A percentile compares a stretch with the other conserved stretches of the same genome.
phyloP scores from a whole-genome alignment of 2,888 invertebrate genomes.

The Thecophora atra region DNA sequence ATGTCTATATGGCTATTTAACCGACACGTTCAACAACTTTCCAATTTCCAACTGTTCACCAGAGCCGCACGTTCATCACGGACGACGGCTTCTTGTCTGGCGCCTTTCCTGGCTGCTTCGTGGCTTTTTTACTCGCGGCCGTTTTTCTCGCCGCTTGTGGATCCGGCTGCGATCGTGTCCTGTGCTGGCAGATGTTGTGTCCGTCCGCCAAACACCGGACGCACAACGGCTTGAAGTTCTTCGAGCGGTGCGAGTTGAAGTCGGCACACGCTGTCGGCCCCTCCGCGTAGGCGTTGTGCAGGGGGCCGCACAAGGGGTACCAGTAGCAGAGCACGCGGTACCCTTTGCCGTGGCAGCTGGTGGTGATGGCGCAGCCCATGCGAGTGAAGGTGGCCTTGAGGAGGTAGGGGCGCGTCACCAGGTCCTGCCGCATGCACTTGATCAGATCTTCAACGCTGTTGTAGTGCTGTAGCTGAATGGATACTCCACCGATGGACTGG shows the following conservation, averaged over 20 bases:
- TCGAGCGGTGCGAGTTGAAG: background rate
- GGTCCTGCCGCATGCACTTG: background rate
- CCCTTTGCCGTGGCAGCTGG: background rate
- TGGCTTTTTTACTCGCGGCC: no score
- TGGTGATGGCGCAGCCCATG: slow-evolving; percentile 16
- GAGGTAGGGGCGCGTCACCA: slow-evolving; percentile 17
- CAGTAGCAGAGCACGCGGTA: slow-evolving; percentile 16
- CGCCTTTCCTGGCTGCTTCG: background rate
- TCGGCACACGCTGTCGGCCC: background rate
- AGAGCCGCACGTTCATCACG: background rate
- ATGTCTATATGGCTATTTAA: no score
- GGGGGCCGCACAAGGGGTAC: slow-evolving; percentile 22
- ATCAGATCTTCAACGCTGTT: slow-evolving; percentile 4
- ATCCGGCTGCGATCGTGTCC: background rate
- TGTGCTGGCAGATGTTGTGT: background rate
- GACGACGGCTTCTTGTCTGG: background rate
- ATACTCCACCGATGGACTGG: background rate
- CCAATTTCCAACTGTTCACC: no score
- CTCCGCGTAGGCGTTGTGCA: slow-evolving; percentile 25
- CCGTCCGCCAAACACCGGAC: background rate
- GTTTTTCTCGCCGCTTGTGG: no score
- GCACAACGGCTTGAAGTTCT: slow-evolving; percentile 9
- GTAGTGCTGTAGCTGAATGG: slow-evolving; percentile 2
- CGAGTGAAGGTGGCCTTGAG: slow-evolving; percentile 11
- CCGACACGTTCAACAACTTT: no score